These are phyloP conservation scores for Drosophila azteca DNA, from an alignment of 1,140 invertebrate species.

Conservation along the genomic window DNA sequence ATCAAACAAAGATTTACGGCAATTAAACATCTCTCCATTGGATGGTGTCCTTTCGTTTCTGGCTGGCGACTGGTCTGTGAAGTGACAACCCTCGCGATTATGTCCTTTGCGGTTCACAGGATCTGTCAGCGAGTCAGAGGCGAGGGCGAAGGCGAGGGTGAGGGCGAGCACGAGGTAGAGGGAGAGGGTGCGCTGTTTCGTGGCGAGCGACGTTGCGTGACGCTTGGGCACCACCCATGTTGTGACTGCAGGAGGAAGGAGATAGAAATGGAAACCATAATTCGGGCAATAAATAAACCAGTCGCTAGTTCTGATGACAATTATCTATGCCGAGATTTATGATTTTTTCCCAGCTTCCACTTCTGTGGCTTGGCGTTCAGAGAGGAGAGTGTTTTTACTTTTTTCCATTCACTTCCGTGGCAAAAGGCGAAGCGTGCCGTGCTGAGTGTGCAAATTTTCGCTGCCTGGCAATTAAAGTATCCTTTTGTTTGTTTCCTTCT, in stretches of 20 bases:
- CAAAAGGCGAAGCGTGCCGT: conserved; percentile 61
- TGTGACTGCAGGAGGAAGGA: conserved; percentile 7
- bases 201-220: conserved; percentile 68
- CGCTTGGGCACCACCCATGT: conserved; percentile 23
- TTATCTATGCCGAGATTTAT: conserved; percentile 80
- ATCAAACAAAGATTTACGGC: conserved; percentile 83
- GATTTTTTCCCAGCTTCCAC: conserved; percentile 29
- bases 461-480: conserved; percentile 72
- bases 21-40: conserved; percentile 74
- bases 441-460: conserved; percentile 79
- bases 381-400: conserved; percentile 10
- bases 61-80: conserved; percentile 27
- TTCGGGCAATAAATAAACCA: conserved; percentile 76
- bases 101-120: conserved; percentile 77
- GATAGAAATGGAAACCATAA: conserved; percentile 57
- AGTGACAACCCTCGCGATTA: conserved; percentile 79
- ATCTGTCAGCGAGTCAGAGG: conserved; percentile 32
- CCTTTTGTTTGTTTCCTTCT: conserved; percentile 30
- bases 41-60: too few species aligned
- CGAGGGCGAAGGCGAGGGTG: not conserved
- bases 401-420: conserved; percentile 21
- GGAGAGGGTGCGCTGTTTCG: conserved; percentile 13
- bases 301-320: conserved; percentile 65
- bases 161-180: not conserved
- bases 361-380: not conserved